phyloP scores from a whole-genome alignment of 2,797 vertebrate species.

The Antennarius maculatus region DNA sequence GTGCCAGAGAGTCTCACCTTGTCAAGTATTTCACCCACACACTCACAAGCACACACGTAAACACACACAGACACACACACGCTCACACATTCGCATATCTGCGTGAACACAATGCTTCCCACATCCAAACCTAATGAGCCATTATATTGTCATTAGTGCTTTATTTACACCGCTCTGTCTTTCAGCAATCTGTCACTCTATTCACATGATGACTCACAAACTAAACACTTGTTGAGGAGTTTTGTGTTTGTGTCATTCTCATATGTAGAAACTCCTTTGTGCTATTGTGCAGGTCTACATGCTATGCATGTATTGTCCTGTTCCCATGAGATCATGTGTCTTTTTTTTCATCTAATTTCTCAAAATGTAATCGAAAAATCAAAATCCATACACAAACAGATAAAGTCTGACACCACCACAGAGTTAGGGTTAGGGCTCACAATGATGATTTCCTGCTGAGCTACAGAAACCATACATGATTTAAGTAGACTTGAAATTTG shows the following conservation, averaged over 20 bases:
- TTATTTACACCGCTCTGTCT: slow-evolving; percentile 73
- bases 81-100: slow-evolving; percentile 32
- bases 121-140: slow-evolving; percentile 77
- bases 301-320: slow-evolving; percentile 14
- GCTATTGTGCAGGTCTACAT: slow-evolving; percentile 27
- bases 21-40: slow-evolving; percentile 72
- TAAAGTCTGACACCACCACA: slow-evolving; percentile 22
- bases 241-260: background rate
- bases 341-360: slow-evolving; percentile 12
- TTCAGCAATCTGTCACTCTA: slow-evolving; percentile 62
- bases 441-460: slow-evolving; percentile 30
- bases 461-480: slow-evolving; percentile 45
- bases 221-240: slow-evolving; percentile 53
- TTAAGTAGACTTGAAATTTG: slow-evolving; percentile 66
- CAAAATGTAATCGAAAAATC: slow-evolving; percentile 46
- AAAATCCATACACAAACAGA: slow-evolving; percentile 45
- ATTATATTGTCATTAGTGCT: slow-evolving; percentile 79
- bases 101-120: slow-evolving; percentile 51
- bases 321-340: slow-evolving; percentile 16
- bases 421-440: slow-evolving; percentile 6
- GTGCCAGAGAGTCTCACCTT: slow-evolving; percentile 83
- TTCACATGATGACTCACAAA: slow-evolving; percentile 61
- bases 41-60: slow-evolving; percentile 44
- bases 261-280: background rate
- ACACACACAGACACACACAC: slow-evolving; percentile 30